Conservation (phyloP, 1,140 invertebrate genomes). For the Drosophila pandora region DNA sequence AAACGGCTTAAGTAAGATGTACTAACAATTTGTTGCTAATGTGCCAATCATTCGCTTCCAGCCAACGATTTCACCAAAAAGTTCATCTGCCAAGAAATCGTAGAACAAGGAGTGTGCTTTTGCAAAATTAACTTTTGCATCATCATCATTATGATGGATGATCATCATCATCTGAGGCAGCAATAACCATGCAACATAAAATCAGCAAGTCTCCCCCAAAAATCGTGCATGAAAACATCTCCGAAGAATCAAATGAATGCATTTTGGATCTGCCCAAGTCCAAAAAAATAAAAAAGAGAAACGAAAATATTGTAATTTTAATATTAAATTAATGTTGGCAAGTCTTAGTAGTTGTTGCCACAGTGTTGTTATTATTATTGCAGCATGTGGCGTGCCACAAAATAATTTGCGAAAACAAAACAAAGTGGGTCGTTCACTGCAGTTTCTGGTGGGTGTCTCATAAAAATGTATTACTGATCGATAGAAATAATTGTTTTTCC, state of each 20-base stretch:
- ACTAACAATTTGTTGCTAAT: constrained; percentile 70
- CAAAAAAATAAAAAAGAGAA: constrained; percentile 20
- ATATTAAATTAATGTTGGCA: constrained; percentile 60
- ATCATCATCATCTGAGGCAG: constrained; percentile 1
- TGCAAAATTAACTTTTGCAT: constrained; percentile 64
- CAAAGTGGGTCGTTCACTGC: constrained; percentile 51
- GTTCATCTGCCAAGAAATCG: constrained; percentile 28
- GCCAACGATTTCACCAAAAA: constrained; percentile 28
- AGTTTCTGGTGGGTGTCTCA: constrained; percentile 40
- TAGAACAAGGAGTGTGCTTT: constrained; percentile 58
- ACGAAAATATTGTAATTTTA: constrained; percentile 59
- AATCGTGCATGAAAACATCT: constrained; percentile 58
- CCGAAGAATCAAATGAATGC: constrained; percentile 36
- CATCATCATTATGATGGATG: constrained; percentile 25
- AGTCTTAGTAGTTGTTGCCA: constrained; percentile 17
- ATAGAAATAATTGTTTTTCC: constrained; percentile 26
- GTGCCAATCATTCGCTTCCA: constrained; percentile 57
- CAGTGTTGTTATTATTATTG: constrained; percentile 36
- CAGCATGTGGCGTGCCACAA: constrained; percentile 58
- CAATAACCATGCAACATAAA: neutral
- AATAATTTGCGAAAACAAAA: constrained; percentile 56
- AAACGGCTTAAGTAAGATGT: constrained; percentile 70
- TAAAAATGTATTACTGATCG: constrained; percentile 33
- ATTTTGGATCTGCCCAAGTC: constrained; percentile 35
- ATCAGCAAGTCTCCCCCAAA: constrained; percentile 13